Conservation (phyloP, 1,140 invertebrate genomes). For the Spodoptera frugiperda region DNA sequence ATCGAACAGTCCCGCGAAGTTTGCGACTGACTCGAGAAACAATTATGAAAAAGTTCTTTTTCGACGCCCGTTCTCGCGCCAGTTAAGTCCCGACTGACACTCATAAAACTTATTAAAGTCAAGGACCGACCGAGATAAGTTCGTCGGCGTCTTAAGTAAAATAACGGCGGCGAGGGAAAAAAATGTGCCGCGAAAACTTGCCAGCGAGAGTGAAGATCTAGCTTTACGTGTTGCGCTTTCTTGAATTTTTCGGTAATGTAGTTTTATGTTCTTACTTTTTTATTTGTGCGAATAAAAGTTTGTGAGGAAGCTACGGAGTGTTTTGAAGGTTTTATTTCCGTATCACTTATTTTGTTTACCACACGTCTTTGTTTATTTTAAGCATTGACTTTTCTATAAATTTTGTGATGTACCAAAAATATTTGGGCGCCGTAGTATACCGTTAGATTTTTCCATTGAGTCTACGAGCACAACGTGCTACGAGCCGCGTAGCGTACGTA, state of each 20-base stretch:
- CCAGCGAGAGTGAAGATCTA: slow-evolving; percentile 78
- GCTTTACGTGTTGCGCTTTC: slow-evolving; percentile 78
- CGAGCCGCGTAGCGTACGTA: slow-evolving; percentile 52
- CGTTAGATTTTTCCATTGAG: slow-evolving; percentile 1
- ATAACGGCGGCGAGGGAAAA: slow-evolving; percentile 80
- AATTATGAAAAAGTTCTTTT: slow-evolving; percentile 85
- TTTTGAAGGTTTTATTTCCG: slow-evolving; percentile 11
- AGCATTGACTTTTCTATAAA: neutral
- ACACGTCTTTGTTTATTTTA: neutral
- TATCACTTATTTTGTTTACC: neutral
- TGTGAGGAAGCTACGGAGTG: neutral
- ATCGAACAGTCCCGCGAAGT: slow-evolving; percentile 75
- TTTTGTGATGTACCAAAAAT: no score
- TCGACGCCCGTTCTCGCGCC: slow-evolving; percentile 78
- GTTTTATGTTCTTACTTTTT: slow-evolving; percentile 44
- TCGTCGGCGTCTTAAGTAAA: slow-evolving; percentile 84
- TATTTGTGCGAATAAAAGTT: slow-evolving; percentile 28
- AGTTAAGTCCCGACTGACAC: slow-evolving; percentile 82
- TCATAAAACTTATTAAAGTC: slow-evolving; percentile 86
- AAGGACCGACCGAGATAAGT: slow-evolving; percentile 85
- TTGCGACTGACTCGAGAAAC: slow-evolving; percentile 78
- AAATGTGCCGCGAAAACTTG: slow-evolving; percentile 76
- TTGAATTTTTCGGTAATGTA: slow-evolving; percentile 40
- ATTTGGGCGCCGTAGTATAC: no score
- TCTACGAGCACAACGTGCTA: slow-evolving; percentile 45